phyloP scores from a whole-genome alignment of 2,113 vertebrate genomes.

The Ovibos moschatus region DNA sequence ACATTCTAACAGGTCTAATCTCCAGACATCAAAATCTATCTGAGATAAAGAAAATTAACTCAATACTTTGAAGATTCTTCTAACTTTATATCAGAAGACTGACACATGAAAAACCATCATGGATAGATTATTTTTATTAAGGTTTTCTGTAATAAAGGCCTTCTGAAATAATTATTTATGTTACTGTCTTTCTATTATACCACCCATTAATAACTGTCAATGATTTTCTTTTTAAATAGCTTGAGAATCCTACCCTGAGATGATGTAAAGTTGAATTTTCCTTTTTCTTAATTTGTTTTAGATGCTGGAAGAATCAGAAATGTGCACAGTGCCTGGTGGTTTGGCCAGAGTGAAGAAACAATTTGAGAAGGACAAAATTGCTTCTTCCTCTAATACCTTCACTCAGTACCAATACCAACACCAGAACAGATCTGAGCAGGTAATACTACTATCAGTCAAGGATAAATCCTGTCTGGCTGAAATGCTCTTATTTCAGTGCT shows the following conservation, averaged over 20 bases:
- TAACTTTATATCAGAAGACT: neutral
- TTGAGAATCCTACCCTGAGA: neutral
- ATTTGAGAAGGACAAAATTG: slow-evolving; percentile 88
- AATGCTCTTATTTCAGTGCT: neutral
- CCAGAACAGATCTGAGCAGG: slow-evolving; percentile 84
- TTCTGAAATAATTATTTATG: neutral
- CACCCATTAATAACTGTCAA: neutral
- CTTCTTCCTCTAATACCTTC: slow-evolving; percentile 83
- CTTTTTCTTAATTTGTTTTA: slow-evolving; percentile 77
- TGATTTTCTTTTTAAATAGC: neutral
- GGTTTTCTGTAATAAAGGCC: neutral
- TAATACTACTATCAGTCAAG: slow-evolving; percentile 69
- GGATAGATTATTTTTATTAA: neutral
- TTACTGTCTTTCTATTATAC: neutral
- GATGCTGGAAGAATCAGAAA: slow-evolving; percentile 90
- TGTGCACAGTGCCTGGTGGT: slow-evolving; percentile 90
- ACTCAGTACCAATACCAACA: slow-evolving; percentile 87
- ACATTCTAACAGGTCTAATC: neutral
- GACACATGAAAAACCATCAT: neutral
- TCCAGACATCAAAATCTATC: slow-evolving; percentile 15
- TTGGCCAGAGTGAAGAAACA: slow-evolving; percentile 92
- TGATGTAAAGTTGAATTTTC: neutral
- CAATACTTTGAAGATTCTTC: neutral
- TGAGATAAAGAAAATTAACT: slow-evolving; percentile 15
- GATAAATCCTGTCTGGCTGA: neutral